Conservation (phyloP, 2,797 vertebrate genomes). For the Phrynocephalus forsythii region DNA sequence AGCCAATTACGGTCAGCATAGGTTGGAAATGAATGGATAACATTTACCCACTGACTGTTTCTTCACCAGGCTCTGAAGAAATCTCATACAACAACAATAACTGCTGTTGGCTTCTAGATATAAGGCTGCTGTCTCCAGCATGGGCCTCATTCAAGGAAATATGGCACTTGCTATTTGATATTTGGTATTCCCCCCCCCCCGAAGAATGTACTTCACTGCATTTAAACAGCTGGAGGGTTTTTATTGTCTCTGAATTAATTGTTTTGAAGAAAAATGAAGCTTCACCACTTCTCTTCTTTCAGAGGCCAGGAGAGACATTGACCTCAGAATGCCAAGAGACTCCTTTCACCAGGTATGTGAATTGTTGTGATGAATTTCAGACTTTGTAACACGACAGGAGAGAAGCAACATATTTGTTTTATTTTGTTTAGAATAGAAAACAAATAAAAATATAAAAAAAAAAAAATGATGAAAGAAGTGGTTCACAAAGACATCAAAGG, state of each 20-base stretch:
- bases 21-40: too few species aligned
- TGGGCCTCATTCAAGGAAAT: neutral
- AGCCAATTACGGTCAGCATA: too few species aligned
- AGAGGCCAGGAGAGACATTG: neutral
- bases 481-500: neutral
- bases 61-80: too few species aligned
- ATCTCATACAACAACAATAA: too few species aligned
- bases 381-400: too few species aligned
- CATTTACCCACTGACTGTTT: too few species aligned
- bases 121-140: too few species aligned
- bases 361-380: neutral
- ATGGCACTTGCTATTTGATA: neutral
- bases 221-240: neutral
- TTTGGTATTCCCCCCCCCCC: neutral
- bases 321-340: neutral
- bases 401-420: too few species aligned
- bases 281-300: neutral
- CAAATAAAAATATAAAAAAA: too few species aligned
- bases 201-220: neutral
- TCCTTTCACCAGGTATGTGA: constrained; percentile 39
- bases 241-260: neutral
- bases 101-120: too few species aligned
- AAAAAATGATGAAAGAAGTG: neutral
- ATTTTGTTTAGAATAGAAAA: too few species aligned
- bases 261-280: neutral